Percentiles rank a stretch among this genome's conserved stretches.
phyloP scores from a whole-genome alignment of 2,888 invertebrate genomes.

The Vesta saturnalis region DNA sequence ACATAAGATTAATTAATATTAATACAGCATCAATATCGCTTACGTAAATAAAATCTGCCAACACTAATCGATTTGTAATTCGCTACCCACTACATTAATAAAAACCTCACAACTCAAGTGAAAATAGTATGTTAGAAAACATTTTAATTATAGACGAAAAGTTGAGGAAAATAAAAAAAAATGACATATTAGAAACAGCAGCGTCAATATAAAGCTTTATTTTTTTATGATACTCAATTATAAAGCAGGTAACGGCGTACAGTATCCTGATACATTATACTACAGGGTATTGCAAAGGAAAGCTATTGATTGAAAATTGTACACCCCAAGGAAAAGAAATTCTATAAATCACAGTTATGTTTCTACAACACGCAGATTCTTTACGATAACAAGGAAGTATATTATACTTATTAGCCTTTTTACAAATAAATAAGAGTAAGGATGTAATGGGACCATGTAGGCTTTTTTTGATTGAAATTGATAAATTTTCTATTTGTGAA shows the following conservation, averaged over 20 bases:
- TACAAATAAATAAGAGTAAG: not conserved
- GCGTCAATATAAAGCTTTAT: no score
- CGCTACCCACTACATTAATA: no score
- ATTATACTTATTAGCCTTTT: not conserved
- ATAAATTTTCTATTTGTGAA: constrained; percentile 1
- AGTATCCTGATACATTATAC: not conserved
- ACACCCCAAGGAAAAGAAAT: not conserved
- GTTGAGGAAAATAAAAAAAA: no score
- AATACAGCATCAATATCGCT: no score
- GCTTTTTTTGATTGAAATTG: constrained; percentile 5
- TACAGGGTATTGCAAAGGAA: not conserved
- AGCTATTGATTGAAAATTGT: constrained; percentile 15
- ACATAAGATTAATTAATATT: no score
- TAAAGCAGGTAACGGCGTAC: not conserved
- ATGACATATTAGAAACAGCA: no score
- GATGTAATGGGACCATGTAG: not conserved
- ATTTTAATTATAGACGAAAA: no score
- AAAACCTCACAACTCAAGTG: no score
- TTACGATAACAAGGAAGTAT: not conserved
- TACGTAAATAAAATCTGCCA: no score
- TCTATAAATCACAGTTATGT: constrained; percentile 10
- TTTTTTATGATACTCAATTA: not conserved
- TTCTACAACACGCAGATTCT: constrained; percentile 1
- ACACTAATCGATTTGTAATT: no score
- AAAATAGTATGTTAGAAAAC: no score